A percentile compares a stretch with the other conserved stretches of the same genome.
Evolutionary conservation across 2,888 invertebrate species (phyloP).

Genomic region (Napeogenes sylphis): DNA sequence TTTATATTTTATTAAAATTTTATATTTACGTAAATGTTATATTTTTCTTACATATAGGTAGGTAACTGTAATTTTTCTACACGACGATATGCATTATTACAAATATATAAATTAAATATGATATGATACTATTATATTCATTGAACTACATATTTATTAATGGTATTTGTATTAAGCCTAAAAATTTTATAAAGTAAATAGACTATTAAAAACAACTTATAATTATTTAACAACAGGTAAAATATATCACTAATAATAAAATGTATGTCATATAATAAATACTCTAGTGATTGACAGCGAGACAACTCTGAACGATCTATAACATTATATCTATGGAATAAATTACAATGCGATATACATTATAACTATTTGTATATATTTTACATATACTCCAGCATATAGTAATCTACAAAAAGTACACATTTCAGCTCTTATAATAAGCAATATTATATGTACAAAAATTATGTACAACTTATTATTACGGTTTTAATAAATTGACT

Average conservation of each 20-base stretch:
- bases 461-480: constrained; percentile 54
- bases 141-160: neutral
- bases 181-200: neutral
- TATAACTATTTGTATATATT: constrained; percentile 32
- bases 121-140: neutral
- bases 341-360: constrained; percentile 52
- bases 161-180: neutral
- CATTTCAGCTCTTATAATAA: constrained; percentile 47
- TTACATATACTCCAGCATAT: constrained; percentile 30
- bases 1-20: constrained; percentile 22
- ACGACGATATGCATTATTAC: constrained; percentile 1
- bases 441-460: constrained; percentile 59
- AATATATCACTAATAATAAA: neutral
- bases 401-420: constrained; percentile 41
- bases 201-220: neutral
- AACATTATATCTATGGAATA: constrained; percentile 62
- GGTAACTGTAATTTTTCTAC: neutral
- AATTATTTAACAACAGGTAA: neutral
- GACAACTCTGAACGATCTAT: constrained; percentile 58
- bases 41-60: neutral
- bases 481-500: constrained; percentile 42
- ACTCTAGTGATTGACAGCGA: constrained; percentile 36
- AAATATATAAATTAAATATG: neutral
- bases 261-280: constrained; percentile 11
- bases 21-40: constrained; percentile 1